Evolutionary conservation across 1,140 invertebrate genomes (phyloP).

Genomic region (Amphibalanus amphitrite): DNA sequence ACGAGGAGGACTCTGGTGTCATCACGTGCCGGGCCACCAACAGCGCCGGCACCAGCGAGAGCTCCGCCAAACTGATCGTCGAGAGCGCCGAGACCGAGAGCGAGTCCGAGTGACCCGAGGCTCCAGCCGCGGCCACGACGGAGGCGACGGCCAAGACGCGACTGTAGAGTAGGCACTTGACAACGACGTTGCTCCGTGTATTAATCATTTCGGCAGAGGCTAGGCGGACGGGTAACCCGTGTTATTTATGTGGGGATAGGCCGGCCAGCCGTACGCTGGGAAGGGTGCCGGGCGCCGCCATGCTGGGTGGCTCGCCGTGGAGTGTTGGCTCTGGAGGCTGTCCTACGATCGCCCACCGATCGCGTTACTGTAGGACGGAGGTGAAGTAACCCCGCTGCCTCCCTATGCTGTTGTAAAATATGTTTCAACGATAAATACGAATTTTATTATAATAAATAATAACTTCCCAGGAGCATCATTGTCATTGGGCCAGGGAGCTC

Average conservation of each 20-base stretch:
- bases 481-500: too few species aligned
- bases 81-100: not conserved
- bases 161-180: not conserved
- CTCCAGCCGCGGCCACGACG: too few species aligned
- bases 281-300: not conserved
- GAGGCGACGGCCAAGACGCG: not conserved
- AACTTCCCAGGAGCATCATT: too few species aligned
- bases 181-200: not conserved
- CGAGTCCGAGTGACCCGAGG: not conserved
- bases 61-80: conserved; percentile 78
- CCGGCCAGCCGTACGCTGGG: not conserved
- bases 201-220: not conserved
- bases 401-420: not conserved
- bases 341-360: not conserved
- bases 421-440: not conserved
- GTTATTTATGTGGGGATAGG: not conserved
- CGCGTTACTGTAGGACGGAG: not conserved
- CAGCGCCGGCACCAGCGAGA: conserved; percentile 74
- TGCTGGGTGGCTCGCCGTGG: not conserved
- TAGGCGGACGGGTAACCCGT: not conserved
- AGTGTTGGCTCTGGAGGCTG: not conserved
- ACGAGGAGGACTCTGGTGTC: conserved; percentile 79
- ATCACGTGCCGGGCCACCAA: conserved; percentile 84
- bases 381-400: not conserved
- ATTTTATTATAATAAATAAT: too few species aligned